Conservation (phyloP, 2,797 vertebrate species). For the Pempheris klunzingeri region DNA sequence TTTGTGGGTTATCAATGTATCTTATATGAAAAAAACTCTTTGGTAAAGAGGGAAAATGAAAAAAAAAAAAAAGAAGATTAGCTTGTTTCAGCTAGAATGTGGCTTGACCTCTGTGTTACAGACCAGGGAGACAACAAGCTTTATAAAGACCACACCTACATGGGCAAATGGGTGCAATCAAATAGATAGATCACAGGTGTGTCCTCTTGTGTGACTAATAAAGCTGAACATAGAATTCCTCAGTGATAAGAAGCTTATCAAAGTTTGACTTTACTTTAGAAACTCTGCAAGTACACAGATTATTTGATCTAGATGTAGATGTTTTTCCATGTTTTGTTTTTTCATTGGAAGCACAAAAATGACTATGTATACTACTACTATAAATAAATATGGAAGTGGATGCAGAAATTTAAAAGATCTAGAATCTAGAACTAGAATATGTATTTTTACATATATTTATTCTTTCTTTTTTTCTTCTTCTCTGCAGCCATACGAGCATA, state of each 20-base stretch:
- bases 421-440: too few relatives aligned
- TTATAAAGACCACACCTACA: not conserved
- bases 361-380: too few relatives aligned
- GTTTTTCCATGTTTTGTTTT: not conserved
- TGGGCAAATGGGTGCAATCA: not conserved
- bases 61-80: slow-evolving; percentile 1
- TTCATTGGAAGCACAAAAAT: not conserved
- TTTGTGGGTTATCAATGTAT: not conserved
- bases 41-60: not conserved
- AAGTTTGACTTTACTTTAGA: too few relatives aligned
- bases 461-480: not conserved
- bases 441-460: not conserved
- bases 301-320: not conserved
- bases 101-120: not conserved
- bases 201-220: not conserved
- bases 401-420: too few relatives aligned
- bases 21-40: not conserved
- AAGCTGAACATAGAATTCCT: not conserved
- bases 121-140: not conserved
- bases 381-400: too few relatives aligned
- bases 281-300: not conserved
- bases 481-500: not conserved
- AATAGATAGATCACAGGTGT: not conserved
- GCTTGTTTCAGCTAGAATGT: not conserved
- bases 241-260: not conserved